Conservation (phyloP, 2,113 vertebrate genomes). For the Piaya cayana region DNA sequence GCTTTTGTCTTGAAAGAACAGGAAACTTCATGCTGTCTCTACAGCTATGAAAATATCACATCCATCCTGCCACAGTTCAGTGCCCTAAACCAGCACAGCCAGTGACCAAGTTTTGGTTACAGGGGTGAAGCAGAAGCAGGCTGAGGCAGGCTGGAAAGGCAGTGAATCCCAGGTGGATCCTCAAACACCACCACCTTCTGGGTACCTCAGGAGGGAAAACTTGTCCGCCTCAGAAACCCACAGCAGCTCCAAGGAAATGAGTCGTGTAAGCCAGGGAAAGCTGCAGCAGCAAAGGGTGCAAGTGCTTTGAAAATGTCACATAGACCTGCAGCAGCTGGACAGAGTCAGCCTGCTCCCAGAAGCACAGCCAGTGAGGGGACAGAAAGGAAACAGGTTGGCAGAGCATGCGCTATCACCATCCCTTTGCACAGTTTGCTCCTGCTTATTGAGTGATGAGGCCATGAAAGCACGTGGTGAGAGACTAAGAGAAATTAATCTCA, state of each 20-base stretch:
- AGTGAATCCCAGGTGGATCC: background rate
- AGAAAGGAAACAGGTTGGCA: too few relatives aligned
- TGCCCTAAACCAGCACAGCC: background rate
- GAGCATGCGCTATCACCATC: rapidly evolving
- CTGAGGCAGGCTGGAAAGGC: background rate
- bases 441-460: background rate
- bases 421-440: background rate
- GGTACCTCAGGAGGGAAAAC: background rate
- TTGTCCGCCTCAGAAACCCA: rapidly evolving
- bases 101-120: background rate
- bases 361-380: background rate
- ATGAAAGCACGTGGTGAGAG: rapidly evolving
- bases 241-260: background rate
- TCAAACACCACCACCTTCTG: background rate
- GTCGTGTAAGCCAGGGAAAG: rapidly evolving
- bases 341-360: background rate
- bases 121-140: background rate
- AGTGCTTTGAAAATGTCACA: rapidly evolving
- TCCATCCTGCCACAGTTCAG: background rate
- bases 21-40: background rate
- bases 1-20: background rate
- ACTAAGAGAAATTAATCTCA: rapidly evolving
- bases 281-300: background rate
- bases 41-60: background rate
- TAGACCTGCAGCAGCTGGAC: background rate